A percentile compares a stretch with the other conserved stretches of the same genome.
Evolutionary conservation across 2,113 vertebrate genomes (phyloP).

Genomic region (Spea bombifrons): DNA sequence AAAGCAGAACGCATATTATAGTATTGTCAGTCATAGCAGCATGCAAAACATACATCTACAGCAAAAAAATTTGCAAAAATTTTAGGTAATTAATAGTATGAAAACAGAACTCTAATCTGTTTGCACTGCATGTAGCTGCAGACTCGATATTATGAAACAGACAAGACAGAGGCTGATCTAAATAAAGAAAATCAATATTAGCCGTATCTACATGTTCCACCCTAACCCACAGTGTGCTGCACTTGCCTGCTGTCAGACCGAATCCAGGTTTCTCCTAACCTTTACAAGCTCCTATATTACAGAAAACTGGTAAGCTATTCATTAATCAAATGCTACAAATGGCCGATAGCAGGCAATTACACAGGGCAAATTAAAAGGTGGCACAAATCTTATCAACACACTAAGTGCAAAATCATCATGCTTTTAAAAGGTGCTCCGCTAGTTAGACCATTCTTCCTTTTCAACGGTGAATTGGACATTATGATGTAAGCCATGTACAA

Average conservation of each 20-base stretch:
- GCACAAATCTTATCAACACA: slow-evolving; percentile 7
- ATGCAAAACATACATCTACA: no score
- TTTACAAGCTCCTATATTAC: slow-evolving; percentile 2
- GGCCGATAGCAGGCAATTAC: slow-evolving; percentile 27
- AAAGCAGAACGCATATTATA: no score
- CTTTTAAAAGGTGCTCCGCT: not conserved
- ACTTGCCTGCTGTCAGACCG: slow-evolving; percentile 5
- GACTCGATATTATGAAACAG: not conserved
- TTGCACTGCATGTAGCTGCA: not conserved
- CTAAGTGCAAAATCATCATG: slow-evolving; percentile 6
- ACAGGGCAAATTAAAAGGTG: not conserved
- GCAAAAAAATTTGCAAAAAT: no score
- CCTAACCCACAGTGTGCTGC: not conserved
- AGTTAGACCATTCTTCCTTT: not conserved
- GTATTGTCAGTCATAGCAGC: no score
- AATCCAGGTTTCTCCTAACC: not conserved
- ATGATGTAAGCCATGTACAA: no score
- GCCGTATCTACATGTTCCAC: slow-evolving; percentile 29
- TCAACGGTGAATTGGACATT: no score
- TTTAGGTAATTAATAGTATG: not conserved
- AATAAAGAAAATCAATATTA: slow-evolving; percentile 3
- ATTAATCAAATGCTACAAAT: slow-evolving; percentile 30
- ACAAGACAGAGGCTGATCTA: slow-evolving; percentile 2
- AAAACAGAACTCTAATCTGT: not conserved
- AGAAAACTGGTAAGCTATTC: slow-evolving; percentile 8